These are phyloP conservation scores for Dipodomys stephensi DNA, from an alignment of 2,113 vertebrate species.

Conservation along the genomic window DNA sequence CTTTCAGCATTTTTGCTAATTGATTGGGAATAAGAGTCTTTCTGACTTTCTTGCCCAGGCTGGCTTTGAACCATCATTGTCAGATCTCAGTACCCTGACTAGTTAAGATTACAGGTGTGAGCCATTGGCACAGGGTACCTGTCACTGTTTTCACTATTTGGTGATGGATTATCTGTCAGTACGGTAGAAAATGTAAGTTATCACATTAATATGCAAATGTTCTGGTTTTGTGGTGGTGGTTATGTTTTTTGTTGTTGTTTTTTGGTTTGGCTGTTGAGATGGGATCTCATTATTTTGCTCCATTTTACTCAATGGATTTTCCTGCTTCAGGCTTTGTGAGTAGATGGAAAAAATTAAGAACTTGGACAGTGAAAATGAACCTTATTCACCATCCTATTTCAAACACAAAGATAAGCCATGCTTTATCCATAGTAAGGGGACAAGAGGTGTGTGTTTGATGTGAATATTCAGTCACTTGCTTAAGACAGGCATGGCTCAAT, in stretches of 20 bases:
- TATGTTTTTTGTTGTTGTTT: neutral
- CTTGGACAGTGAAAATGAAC: neutral
- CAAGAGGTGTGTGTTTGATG: neutral
- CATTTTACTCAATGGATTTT: neutral
- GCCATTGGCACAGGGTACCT: too few species aligned
- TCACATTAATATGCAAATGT: neutral
- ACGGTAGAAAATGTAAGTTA: neutral
- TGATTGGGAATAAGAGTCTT: too few species aligned
- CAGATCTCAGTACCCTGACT: too few species aligned
- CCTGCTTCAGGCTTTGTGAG: neutral
- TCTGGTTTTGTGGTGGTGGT: neutral
- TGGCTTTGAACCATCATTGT: too few species aligned
- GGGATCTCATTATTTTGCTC: neutral
- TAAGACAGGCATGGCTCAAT: neutral
- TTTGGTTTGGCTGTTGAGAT: neutral
- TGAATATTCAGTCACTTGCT: neutral
- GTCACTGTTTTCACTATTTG: neutral
- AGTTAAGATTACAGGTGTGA: too few species aligned
- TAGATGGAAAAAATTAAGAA: neutral
- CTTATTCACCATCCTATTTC: neutral
- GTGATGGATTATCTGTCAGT: neutral
- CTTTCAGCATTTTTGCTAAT: too few species aligned
- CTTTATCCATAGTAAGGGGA: neutral
- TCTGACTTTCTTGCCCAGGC: too few species aligned
- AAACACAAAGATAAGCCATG: neutral